These are phyloP conservation scores for Hoplostethus atlanticus DNA, from an alignment of 2,797 vertebrate genomes.

Conservation along the genomic window DNA sequence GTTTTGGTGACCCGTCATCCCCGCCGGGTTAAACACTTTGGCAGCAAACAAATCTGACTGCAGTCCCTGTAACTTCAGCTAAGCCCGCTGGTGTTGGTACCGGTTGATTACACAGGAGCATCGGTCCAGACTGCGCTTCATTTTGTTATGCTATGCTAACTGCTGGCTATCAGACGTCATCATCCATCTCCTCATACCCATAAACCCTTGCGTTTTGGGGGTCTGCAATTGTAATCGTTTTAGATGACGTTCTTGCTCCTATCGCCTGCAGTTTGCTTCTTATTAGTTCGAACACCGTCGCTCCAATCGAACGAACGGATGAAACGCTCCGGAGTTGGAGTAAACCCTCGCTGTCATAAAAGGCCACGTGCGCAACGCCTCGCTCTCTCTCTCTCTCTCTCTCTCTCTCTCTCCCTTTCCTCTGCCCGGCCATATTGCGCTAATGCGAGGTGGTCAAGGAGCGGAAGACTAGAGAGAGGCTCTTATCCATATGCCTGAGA, in stretches of 20 bases:
- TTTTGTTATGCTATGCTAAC: no score
- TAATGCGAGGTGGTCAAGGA: slow-evolving; percentile 77
- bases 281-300: not conserved
- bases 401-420: slow-evolving; percentile 23
- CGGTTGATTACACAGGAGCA: no score
- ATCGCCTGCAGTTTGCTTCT: no score
- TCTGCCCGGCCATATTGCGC: slow-evolving; percentile 71
- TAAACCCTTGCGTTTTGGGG: not conserved
- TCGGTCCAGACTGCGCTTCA: no score
- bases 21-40: no score
- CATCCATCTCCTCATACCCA: no score
- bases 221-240: not conserved
- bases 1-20: no score
- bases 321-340: slow-evolving; percentile 31
- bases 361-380: slow-evolving; percentile 47
- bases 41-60: no score
- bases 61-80: no score
- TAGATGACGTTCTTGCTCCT: not conserved
- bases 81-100: no score
- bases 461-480: slow-evolving; percentile 72
- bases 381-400: no score
- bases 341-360: slow-evolving; percentile 57
- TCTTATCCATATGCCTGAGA: slow-evolving; percentile 79
- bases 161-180: no score
- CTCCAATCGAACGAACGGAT: slow-evolving; percentile 12